Evolutionary conservation across 2,113 vertebrate genomes (phyloP).

Genomic region (Tyto alba): DNA sequence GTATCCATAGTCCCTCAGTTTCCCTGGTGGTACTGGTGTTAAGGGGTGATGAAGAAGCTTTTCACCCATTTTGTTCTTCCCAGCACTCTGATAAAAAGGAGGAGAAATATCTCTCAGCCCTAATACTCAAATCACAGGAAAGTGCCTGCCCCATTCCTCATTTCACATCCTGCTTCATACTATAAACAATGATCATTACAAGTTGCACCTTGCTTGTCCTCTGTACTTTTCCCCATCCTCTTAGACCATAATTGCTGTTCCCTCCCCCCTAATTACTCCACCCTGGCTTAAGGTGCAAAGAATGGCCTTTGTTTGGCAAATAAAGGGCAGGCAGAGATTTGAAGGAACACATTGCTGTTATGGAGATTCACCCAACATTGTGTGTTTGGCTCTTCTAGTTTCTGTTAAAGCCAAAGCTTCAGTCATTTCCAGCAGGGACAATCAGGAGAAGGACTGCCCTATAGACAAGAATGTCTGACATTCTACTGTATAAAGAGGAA

Average conservation of each 20-base stretch:
- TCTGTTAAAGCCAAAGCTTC: neutral
- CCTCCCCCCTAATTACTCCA: constrained; percentile 44
- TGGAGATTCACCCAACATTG: neutral
- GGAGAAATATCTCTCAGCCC: neutral
- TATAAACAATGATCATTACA: constrained; percentile 22
- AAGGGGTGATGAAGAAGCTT: neutral
- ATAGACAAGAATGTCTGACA: neutral
- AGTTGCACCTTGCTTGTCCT: neutral
- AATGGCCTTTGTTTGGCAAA: constrained; percentile 35
- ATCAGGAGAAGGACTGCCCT: neutral
- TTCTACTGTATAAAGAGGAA: neutral
- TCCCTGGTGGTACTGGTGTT: neutral
- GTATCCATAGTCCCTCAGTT: neutral
- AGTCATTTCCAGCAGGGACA: neutral
- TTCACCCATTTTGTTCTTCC: neutral
- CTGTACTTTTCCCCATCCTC: constrained; percentile 24
- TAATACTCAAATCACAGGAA: neutral
- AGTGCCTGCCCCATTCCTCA: neutral
- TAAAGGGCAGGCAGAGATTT: constrained; percentile 5
- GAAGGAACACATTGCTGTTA: neutral
- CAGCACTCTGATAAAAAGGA: neutral
- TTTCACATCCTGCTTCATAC: neutral
- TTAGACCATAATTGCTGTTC: constrained; percentile 34
- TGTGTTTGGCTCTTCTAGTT: neutral
- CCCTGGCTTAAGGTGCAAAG: constrained; percentile 29